Percentiles rank a stretch among this genome's conserved stretches.
These are phyloP conservation scores for Heptranchias perlo DNA, from an alignment of 2,113 vertebrate genomes.

Conservation along the genomic window DNA sequence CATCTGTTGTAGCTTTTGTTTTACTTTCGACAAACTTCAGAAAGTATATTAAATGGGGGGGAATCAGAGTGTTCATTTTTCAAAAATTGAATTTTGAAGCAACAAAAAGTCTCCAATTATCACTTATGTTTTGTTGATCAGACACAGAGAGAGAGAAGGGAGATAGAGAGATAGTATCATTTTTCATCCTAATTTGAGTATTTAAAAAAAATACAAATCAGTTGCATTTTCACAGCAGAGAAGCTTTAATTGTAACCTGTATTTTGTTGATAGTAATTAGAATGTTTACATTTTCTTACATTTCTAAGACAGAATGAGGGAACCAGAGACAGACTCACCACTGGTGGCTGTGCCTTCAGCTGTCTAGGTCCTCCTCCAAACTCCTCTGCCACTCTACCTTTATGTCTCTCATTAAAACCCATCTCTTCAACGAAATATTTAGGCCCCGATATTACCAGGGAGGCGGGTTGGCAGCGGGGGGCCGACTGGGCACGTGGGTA, in stretches of 20 bases:
- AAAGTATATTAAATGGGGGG: not conserved
- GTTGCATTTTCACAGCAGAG: not conserved
- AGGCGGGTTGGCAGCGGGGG: too few species aligned
- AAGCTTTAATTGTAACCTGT: not conserved
- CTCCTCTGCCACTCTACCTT: too few species aligned
- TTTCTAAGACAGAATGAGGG: not conserved
- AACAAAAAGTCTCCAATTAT: not conserved
- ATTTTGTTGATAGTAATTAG: not conserved
- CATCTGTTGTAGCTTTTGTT: not conserved
- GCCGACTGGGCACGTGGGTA: too few species aligned
- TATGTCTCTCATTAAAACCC: too few species aligned
- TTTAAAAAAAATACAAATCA: not conserved
- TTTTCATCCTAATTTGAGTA: too few species aligned
- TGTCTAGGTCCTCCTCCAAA: too few species aligned
- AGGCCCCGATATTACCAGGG: too few species aligned
- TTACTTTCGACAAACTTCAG: not conserved
- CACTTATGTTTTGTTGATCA: too few species aligned
- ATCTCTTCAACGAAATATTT: too few species aligned
- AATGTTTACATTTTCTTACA: not conserved
- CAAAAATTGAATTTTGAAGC: not conserved
- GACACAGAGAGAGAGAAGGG: not conserved
- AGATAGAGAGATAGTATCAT: not conserved
- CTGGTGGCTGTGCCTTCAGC: too few species aligned
- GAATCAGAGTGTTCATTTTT: not conserved
- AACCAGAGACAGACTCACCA: not conserved